Evolutionary conservation across 2,888 invertebrate species (phyloP), one percentile per base, ranked within the genome.

Genomic region (Deilephila porcellus): DNA sequence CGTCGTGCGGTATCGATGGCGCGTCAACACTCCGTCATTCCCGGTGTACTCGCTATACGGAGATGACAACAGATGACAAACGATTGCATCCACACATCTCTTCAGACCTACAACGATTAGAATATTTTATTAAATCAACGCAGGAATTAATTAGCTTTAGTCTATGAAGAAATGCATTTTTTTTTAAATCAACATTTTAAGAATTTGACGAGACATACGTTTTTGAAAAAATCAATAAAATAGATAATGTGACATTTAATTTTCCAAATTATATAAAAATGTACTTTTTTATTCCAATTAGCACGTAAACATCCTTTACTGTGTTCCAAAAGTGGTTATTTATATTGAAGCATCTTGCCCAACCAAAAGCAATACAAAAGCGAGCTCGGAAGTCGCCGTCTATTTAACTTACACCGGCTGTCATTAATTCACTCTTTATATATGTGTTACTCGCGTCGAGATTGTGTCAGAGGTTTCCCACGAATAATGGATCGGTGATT

Each of bases 1-100:
- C 84, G 86, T 90, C 90, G 78, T 76, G 76, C 73, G 76, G 71
- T 90, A 92, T 93, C 92, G 90, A 90, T 91, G 83, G 77, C 73
- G 79, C 77, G 91, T 92, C 91, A 80, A 84, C 90, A 85, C 87
- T 90, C 85, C 78, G 90, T 92, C 91, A 90, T 90, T 83, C 86
- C 78, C 82, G 84, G 88, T 87, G 86, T 88, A 86, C 85, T 79
- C 82, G 84, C 88, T 87, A 86, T 88, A 86, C 86, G 82, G 77
- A 77, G 84, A 85, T 89, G 91, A 89, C 87, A 83, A 79, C n/a
- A 79, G 82, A 86, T 88, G 85, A 84, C 76, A 77, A 81, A 84
- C 82, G 82, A 81, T 74, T 80, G 78, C 74, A 72, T 72, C 72
- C 25, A 73, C 53, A 71, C 76, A 72, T 63, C 59, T 60, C 63